A percentile compares a stretch with the other conserved stretches of the same genome.
Conservation (phyloP, 2,113 vertebrate genomes). For the Solea senegalensis region DNA sequence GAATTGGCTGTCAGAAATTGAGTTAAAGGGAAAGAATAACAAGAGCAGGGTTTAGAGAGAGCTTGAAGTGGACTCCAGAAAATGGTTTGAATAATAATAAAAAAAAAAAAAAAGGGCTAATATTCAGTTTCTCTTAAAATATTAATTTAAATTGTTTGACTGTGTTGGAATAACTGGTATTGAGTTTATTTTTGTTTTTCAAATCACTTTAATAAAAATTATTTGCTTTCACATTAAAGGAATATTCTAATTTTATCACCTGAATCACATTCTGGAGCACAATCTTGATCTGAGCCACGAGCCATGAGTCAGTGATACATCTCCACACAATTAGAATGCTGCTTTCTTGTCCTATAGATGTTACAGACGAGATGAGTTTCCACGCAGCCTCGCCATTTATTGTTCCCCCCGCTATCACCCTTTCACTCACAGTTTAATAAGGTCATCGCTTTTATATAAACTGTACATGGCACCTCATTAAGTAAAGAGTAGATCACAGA, state of each 20-base stretch:
- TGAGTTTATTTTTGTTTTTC: constrained; percentile 5
- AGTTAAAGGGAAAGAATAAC: constrained; percentile 63
- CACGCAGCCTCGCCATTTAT: constrained; percentile 48
- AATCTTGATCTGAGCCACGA: constrained; percentile 21
- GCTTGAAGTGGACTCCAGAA: constrained; percentile 28
- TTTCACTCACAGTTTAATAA: constrained; percentile 74
- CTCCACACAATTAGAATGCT: constrained; percentile 28
- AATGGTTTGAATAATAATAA: not conserved
- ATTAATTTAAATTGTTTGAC: constrained; percentile 2
- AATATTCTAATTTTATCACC: not conserved
- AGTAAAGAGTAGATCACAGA: constrained; percentile 49
- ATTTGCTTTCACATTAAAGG: constrained; percentile 7
- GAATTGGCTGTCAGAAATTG: constrained; percentile 72
- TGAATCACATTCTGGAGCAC: not conserved
- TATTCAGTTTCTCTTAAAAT: constrained; percentile 4
- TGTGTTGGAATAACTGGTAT: constrained; percentile 17
- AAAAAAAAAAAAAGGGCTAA: not conserved
- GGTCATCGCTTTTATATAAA: constrained; percentile 78
- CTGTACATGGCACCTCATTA: constrained; percentile 80
- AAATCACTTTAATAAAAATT: constrained; percentile 39
- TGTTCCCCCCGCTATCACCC: constrained; percentile 35
- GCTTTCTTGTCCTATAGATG: constrained; percentile 26
- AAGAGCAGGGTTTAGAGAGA: constrained; percentile 43
- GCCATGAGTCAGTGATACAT: constrained; percentile 9
- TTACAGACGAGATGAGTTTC: constrained; percentile 34